Percentiles rank a stretch among this genome's conserved stretches.
phyloP scores from a whole-genome alignment of 2,113 vertebrate genomes.

The Recurvirostra avosetta region DNA sequence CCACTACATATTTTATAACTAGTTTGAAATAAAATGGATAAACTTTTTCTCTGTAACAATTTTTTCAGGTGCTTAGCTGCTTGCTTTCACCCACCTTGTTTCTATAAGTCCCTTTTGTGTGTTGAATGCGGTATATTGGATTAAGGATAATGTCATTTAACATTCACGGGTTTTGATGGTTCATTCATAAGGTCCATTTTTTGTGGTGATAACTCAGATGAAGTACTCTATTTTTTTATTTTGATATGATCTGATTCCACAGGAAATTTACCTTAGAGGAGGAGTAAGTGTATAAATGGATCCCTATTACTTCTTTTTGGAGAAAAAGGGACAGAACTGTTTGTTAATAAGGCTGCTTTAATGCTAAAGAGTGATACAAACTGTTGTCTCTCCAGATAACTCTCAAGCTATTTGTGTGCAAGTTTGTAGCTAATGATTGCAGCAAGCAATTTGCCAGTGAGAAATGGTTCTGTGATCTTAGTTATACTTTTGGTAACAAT shows the following conservation, averaged over 20 bases:
- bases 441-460: neutral
- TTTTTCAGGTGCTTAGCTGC: neutral
- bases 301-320: neutral
- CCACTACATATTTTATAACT: neutral
- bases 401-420: neutral
- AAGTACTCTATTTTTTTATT: neutral
- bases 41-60: neutral
- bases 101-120: neutral
- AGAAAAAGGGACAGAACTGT: neutral
- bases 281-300: neutral
- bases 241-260: neutral
- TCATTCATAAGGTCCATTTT: neutral
- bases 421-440: neutral
- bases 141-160: neutral
- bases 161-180: neutral
- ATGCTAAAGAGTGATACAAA: neutral
- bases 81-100: neutral
- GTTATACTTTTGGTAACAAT: neutral
- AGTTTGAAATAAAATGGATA: neutral
- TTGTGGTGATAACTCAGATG: neutral
- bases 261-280: neutral
- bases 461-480: neutral
- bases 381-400: neutral
- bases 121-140: neutral
- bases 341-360: neutral